phyloP scores from a whole-genome alignment of 2,888 invertebrate species.

The Parochlus steinenii region DNA sequence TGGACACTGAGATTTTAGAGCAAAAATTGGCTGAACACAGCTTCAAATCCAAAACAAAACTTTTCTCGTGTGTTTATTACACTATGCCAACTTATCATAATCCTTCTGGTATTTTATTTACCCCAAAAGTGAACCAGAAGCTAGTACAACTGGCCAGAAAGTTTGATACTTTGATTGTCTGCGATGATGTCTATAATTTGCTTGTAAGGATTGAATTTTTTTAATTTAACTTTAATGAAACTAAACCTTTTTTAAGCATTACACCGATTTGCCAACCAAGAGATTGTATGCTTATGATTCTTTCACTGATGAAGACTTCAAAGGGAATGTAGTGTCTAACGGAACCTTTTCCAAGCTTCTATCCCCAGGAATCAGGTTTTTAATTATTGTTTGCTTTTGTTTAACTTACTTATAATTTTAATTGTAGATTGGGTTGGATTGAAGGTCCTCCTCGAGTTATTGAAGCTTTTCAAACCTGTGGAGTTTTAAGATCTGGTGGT shows the following conservation, averaged over 20 bases:
- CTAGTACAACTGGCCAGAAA: conserved; percentile 31
- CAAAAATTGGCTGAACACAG: conserved; percentile 25
- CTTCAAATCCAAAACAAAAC: conserved; percentile 25
- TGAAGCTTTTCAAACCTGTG: conserved; percentile 29
- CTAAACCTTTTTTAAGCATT: too few species aligned
- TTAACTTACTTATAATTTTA: not conserved
- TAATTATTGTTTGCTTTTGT: not conserved
- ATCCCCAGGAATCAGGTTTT: conserved; percentile 34
- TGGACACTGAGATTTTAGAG: conserved; percentile 33
- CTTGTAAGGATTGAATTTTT: too few species aligned
- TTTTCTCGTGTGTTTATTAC: conserved; percentile 38
- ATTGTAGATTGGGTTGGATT: conserved; percentile 41
- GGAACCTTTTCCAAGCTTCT: conserved; percentile 47
- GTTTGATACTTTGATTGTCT: conserved; percentile 32
- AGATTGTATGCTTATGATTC: conserved; percentile 38
- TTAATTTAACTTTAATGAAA: too few species aligned
- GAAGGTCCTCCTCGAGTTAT: conserved; percentile 34
- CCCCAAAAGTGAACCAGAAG: conserved; percentile 26
- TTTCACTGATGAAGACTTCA: conserved; percentile 24
- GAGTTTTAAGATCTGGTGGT: conserved; percentile 38
- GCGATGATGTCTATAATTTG: conserved; percentile 48
- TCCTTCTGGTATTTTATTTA: conserved; percentile 34
- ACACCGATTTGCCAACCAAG: conserved; percentile 27
- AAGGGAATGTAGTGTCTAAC: conserved; percentile 42
- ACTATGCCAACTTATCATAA: conserved; percentile 41